A percentile compares a stretch with the other conserved stretches of the same genome.
These are phyloP conservation scores for Xenopus tropicalis DNA, from an alignment of 2,113 vertebrate species.

Conservation along the genomic window DNA sequence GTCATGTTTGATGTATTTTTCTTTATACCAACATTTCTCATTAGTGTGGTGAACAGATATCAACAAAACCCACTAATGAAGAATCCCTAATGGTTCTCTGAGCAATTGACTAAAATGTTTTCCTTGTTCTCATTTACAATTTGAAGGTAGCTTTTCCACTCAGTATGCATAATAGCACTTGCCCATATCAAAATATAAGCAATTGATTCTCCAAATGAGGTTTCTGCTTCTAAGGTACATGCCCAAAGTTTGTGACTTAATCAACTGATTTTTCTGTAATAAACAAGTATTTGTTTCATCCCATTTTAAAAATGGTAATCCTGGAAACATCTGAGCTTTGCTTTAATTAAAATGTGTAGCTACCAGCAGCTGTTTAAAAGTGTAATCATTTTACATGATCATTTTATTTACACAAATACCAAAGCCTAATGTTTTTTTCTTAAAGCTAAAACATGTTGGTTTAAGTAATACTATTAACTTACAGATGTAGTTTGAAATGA, in stretches of 20 bases:
- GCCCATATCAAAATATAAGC: conserved; percentile 14
- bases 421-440: background rate
- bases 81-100: conserved; percentile 38
- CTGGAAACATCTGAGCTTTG: background rate
- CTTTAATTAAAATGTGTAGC: background rate
- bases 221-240: conserved; percentile 1
- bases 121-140: conserved; percentile 42
- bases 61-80: conserved; percentile 45
- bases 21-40: conserved; percentile 39
- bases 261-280: background rate
- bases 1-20: background rate
- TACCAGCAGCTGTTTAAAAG: background rate
- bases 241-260: background rate
- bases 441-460: no score
- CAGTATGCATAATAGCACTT: conserved; percentile 36
- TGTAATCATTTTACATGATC: background rate
- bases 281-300: background rate
- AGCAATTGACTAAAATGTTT: conserved; percentile 46
- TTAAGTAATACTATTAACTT: no score
- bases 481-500: no score
- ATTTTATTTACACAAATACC: background rate
- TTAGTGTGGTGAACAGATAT: conserved; percentile 37
- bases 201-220: conserved; percentile 6
- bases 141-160: conserved; percentile 36
- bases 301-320: background rate